phyloP scores from a whole-genome alignment of 2,797 vertebrate genomes.

The Notoglanidium macrostoma region DNA sequence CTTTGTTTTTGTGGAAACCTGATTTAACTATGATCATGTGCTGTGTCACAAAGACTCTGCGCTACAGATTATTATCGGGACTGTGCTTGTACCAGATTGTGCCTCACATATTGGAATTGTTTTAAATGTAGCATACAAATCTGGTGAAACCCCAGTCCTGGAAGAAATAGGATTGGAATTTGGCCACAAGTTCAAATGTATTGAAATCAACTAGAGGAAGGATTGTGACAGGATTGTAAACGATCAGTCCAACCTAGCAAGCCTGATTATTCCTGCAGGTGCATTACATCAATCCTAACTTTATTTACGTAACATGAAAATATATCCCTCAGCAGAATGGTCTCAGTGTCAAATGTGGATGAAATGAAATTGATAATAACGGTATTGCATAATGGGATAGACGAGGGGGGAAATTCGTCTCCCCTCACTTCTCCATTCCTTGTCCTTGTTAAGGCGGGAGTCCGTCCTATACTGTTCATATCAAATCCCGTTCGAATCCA shows the following conservation, averaged over 20 bases:
- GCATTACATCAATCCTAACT: neutral
- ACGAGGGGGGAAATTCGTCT: neutral
- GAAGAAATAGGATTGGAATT: neutral
- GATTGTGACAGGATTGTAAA: neutral
- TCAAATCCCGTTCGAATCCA: neutral
- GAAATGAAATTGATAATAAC: neutral
- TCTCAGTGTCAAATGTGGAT: neutral
- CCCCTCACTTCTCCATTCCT: neutral
- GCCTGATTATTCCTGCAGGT: neutral
- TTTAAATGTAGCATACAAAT: no score
- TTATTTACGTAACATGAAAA: neutral
- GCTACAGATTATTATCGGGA: no score
- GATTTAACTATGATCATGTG: neutral
- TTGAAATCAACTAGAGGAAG: neutral
- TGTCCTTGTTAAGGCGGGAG: no score
- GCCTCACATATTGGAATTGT: no score
- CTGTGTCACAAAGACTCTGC: no score
- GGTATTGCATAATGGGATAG: neutral
- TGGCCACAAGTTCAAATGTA: neutral
- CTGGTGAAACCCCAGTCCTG: neutral
- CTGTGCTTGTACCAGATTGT: no score
- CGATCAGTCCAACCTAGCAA: neutral
- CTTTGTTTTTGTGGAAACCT: neutral
- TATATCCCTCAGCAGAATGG: neutral
- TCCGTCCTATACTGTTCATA: neutral